Base-by-base conservation (phyloP, 2,113 vertebrate genomes). In the Montifringilla adamsi region DNA sequence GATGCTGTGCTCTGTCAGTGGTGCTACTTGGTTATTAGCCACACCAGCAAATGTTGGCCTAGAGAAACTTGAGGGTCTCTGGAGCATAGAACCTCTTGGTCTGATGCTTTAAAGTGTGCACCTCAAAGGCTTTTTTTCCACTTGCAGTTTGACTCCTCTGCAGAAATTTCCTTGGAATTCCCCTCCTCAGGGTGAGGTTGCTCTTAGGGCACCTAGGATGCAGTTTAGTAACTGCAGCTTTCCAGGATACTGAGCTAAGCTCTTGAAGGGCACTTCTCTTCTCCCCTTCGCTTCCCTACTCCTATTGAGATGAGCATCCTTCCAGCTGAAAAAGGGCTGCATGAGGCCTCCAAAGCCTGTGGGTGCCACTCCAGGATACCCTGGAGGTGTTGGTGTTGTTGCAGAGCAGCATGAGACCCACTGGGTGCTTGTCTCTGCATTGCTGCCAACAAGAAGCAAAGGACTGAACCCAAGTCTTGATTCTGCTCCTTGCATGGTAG, bases 301-400 rank as follows among this genome's bases (percentile, higher is more conserved):
- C 33, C 89, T 90, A 39, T 64, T 74, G 89, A 96, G 89, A 67
- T 93, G 75, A 93, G 63, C 96, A 91, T 95, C 84, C 94, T 86
- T 90, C 91, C 87, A 93, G 90, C 84, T 94, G 94, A 95, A 96
- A 84, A 94, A 85, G 90, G 95, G 82, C 95, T 94, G 89, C 92
- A 87, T 87, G 89, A 94, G 82, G 89, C 92, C 77, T 90, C 66
- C 83, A 72, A 60, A 96, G 91, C 95, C 86, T 94, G 75, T 79
- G 3, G 41, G 92, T 93, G 86, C 88, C 87, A 33, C 90, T 91
- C 94, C 91, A 90, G 91, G 56, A 35, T 77, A 70, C 50, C 19
- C 87, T 89, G 85, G 92, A 84, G 87, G 39, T 87, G 87, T 82
- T 94, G 87, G 75, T 84, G 86, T 60, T 89, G 80, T 85, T 69